These are phyloP conservation scores for Tor tambroides DNA, from an alignment of 2,113 vertebrate species.

Conservation along the genomic window DNA sequence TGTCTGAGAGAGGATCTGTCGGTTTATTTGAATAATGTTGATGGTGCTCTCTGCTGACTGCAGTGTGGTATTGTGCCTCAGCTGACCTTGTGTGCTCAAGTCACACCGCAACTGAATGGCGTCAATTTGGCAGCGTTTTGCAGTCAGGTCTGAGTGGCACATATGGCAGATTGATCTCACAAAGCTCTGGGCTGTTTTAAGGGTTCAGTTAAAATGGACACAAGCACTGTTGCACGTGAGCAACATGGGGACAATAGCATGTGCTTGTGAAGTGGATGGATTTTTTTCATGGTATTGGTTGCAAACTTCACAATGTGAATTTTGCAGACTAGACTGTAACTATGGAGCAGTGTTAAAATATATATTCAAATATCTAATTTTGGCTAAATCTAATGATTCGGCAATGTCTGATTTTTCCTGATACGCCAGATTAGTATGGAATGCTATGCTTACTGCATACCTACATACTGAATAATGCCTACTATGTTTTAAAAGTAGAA, in stretches of 20 bases:
- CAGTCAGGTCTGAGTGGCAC: not conserved
- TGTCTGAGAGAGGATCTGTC: not conserved
- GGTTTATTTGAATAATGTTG: not conserved
- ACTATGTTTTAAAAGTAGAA: not conserved
- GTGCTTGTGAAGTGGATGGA: not conserved
- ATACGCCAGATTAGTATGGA: not conserved
- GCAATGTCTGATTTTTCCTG: not conserved
- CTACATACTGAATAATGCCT: not conserved
- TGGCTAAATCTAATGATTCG: not conserved
- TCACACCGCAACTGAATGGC: not conserved
- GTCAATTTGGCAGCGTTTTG: not conserved
- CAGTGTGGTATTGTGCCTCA: not conserved
- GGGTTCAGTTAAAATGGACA: not conserved
- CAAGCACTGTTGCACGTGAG: conserved; percentile 4
- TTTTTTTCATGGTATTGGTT: not conserved
- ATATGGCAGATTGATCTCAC: conserved; percentile 34
- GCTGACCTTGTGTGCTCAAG: conserved; percentile 1
- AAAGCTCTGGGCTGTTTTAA: conserved; percentile 19
- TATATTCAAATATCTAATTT: not conserved
- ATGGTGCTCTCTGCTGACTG: conserved; percentile 14
- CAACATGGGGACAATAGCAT: not conserved
- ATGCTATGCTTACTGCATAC: not conserved
- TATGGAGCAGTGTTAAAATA: not conserved
- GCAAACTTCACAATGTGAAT: not conserved
- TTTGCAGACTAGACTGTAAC: not conserved